These are phyloP conservation scores for Xestobium rufovillosum DNA, from an alignment of 2,888 invertebrate species.

Conservation along the genomic window DNA sequence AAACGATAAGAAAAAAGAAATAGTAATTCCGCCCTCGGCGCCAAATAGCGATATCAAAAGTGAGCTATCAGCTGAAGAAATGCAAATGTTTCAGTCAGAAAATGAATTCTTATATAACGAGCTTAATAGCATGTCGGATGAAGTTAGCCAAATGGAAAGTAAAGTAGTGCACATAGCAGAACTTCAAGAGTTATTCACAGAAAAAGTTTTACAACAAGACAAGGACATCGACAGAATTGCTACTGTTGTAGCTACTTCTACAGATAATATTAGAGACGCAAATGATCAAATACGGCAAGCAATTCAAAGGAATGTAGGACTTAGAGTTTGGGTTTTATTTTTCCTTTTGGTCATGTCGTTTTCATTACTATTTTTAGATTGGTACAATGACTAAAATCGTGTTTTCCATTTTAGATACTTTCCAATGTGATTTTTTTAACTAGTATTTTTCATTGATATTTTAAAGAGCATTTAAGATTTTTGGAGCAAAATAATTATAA, in stretches of 20 bases:
- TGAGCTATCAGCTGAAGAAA: slow-evolving; percentile 73
- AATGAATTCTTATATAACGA: slow-evolving; percentile 82
- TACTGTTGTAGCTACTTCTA: slow-evolving; percentile 81
- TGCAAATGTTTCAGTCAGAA: slow-evolving; percentile 89
- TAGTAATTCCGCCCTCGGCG: slow-evolving; percentile 32
- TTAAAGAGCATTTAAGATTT: too few relatives aligned
- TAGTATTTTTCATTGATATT: too few relatives aligned
- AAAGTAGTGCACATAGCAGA: slow-evolving; percentile 95
- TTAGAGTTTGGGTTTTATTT: slow-evolving; percentile 90
- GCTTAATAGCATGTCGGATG: slow-evolving; percentile 80
- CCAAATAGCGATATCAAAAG: slow-evolving; percentile 51
- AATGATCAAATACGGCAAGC: slow-evolving; percentile 97
- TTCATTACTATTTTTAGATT: slow-evolving; percentile 91
- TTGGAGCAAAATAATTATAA: too few relatives aligned
- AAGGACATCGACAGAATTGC: slow-evolving; percentile 87
- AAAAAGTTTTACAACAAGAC: slow-evolving; percentile 92
- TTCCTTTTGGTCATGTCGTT: slow-evolving; percentile 94
- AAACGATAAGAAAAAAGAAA: slow-evolving; percentile 17
- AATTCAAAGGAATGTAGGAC: slow-evolving; percentile 92
- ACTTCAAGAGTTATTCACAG: slow-evolving; percentile 91
- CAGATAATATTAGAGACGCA: slow-evolving; percentile 92
- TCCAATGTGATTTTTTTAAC: slow-evolving; percentile 7
- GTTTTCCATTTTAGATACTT: too few relatives aligned
- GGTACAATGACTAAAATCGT: slow-evolving; percentile 96
- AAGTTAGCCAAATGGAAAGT: slow-evolving; percentile 81